These are phyloP conservation scores for Tapera naevia DNA, from an alignment of 2,797 vertebrate genomes.

Conservation along the genomic window DNA sequence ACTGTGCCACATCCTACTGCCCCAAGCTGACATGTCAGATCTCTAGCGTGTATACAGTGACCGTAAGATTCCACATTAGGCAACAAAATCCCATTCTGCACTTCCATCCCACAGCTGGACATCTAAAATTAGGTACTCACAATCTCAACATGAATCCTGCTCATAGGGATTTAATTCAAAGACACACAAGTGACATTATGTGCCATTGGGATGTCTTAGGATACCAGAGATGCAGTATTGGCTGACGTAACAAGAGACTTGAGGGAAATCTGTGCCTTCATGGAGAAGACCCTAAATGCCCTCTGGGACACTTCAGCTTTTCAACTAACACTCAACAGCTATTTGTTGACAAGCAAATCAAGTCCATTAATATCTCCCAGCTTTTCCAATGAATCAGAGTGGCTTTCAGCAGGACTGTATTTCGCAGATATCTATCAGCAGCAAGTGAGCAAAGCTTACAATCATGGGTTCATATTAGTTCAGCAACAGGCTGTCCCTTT, in stretches of 20 bases:
- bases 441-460: constrained; percentile 10
- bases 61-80: fast-evolving
- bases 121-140: not conserved
- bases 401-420: not conserved
- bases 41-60: not conserved
- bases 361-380: not conserved
- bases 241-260: not conserved
- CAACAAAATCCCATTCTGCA: not conserved
- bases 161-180: not conserved
- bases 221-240: fast-evolving
- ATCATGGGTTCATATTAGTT: constrained; percentile 36
- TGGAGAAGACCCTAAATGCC: not conserved
- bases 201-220: not conserved
- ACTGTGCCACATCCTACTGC: not conserved
- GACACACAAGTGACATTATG: not conserved
- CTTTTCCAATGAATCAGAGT: not conserved
- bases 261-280: not conserved
- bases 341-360: not conserved
- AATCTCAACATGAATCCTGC: not conserved
- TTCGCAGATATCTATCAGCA: constrained; percentile 9
- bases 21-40: not conserved
- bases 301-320: not conserved
- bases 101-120: not conserved
- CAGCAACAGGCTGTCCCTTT: constrained; percentile 26
- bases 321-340: not conserved